Evolutionary conservation across 2,113 vertebrate species (phyloP).

Genomic region (Trinectes maculatus): DNA sequence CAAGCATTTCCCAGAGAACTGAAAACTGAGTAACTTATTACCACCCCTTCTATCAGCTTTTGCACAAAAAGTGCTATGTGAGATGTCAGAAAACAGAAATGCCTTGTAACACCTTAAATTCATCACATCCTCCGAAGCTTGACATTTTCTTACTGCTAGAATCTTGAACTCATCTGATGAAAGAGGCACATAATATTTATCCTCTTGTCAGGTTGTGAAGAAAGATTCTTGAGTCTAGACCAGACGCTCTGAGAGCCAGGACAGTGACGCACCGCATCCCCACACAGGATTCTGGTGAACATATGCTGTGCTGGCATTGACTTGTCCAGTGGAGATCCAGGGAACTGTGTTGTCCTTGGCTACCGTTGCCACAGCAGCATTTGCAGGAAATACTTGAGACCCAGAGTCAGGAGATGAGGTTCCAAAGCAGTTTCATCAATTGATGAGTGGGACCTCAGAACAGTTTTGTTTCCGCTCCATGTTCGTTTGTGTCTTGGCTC

Average conservation of each 20-base stretch:
- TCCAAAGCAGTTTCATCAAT: constrained; percentile 52
- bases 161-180: constrained; percentile 10
- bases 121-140: constrained; percentile 14
- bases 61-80: not conserved
- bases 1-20: constrained; percentile 17
- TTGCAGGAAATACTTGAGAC: constrained; percentile 64
- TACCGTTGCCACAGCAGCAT: constrained; percentile 77
- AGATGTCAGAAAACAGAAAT: not conserved
- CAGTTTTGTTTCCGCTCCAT: constrained; percentile 33
- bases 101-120: constrained; percentile 29
- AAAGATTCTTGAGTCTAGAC: constrained; percentile 43
- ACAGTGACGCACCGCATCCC: constrained; percentile 42
- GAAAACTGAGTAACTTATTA: constrained; percentile 13
- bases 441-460: constrained; percentile 37
- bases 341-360: constrained; percentile 74
- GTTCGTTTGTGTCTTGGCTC: constrained; percentile 28
- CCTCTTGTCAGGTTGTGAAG: constrained; percentile 32
- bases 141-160: constrained; percentile 12
- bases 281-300: constrained; percentile 49
- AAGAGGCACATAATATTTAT: constrained; percentile 48
- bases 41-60: not conserved
- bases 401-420: constrained; percentile 50
- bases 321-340: constrained; percentile 45
- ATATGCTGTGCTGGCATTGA: constrained; percentile 60
- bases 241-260: constrained; percentile 18